Base-by-base conservation (phyloP, 1,140 invertebrate species). In the Oryctes rhinoceros region DNA sequence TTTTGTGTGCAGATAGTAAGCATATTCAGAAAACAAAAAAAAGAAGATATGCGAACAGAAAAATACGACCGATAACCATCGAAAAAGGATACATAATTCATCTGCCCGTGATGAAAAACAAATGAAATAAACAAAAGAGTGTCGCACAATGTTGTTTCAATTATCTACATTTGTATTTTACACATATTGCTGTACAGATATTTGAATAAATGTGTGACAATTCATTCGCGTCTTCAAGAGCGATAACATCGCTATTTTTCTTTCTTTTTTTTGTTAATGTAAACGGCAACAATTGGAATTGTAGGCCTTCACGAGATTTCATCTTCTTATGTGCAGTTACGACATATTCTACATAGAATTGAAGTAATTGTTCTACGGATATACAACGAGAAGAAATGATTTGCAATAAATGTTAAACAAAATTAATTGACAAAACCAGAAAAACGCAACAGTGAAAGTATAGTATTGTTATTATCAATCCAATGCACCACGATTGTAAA, bases 21-120 rank as follows among this genome's bases (percentile, higher is more conserved):
- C 15, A 76, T 49, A 76, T 30, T 18, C n/a, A 76, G 35, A 76
- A 76, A 76, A 76, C 10, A 47, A 76, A 20, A 76, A 76, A 76
- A 37, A 30, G 18, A 10, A 44, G 18, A 71, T 30, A 71, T 71
- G 65, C 35, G 75, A 76, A 37, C 13, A 47, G 35, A 76, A 76
- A 76, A 76, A 76, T 47, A 48, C 37, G 47, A 76, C 65, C 24
- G 65, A 71, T 71, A 71, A 71, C 35, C 65, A 71, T 71, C 65
- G 24, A 30, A 59, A 71, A 24, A 71, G 65, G 65, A 71, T 71
- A 37, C 65, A 71, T 71, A 71, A 71, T 71, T 71, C 35, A 71
- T 71, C 24, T 37, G 11, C 11, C 35, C 20, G 65, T 37, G 24
- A 37, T 71, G 65, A 71, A 71, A 71, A 71, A 71, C 65, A 71